Evolutionary conservation across 2,113 vertebrate species (phyloP).

Genomic region (Apaloderma vittatum): DNA sequence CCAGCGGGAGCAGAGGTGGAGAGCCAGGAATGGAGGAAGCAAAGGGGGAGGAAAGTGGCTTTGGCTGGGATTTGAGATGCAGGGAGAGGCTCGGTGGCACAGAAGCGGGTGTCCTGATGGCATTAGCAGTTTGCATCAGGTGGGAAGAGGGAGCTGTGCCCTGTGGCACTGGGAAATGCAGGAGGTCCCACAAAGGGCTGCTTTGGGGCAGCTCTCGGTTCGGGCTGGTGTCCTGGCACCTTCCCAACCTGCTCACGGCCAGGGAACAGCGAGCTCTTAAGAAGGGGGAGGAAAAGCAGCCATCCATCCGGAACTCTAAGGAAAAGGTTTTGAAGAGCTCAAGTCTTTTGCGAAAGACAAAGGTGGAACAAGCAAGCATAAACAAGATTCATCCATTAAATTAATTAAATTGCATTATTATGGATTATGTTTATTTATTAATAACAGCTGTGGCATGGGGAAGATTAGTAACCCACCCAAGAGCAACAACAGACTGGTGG

Average conservation of each 20-base stretch:
- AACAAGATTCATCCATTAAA: constrained; percentile 58
- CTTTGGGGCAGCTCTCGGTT: neutral
- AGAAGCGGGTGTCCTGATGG: neutral
- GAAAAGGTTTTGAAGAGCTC: neutral
- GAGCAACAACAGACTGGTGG: neutral
- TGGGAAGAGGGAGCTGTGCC: neutral
- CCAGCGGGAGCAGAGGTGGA: neutral
- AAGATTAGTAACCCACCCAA: neutral
- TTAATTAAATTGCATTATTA: constrained; percentile 50
- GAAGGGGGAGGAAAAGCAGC: neutral
- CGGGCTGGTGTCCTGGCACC: neutral
- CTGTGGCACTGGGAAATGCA: neutral
- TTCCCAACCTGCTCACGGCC: neutral
- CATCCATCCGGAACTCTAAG: neutral
- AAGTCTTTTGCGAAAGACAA: neutral
- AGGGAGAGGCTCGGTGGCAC: neutral
- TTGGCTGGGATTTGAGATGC: neutral
- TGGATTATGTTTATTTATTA: constrained; percentile 54
- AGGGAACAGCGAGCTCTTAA: neutral
- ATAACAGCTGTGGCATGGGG: neutral
- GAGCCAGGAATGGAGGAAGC: neutral
- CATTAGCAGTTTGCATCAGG: rapidly evolving
- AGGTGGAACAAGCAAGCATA: constrained; percentile 10
- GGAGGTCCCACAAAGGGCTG: neutral
- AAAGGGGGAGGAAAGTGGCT: neutral